Evolutionary conservation across 2,113 vertebrate genomes (phyloP).

Genomic region (Amphiprion ocellaris): DNA sequence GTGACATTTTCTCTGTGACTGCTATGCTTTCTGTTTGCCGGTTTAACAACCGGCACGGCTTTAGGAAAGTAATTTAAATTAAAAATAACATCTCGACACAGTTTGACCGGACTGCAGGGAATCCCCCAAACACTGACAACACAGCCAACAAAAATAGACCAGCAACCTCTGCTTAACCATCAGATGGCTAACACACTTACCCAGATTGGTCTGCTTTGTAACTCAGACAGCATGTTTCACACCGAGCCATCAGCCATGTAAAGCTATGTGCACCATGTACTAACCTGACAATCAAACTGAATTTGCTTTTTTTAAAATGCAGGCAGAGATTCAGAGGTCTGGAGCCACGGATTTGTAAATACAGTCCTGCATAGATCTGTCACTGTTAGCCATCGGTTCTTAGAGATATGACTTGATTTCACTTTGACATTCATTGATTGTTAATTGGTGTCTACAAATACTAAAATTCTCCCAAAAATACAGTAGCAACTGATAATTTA

Average conservation of each 20-base stretch:
- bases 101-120: conserved; percentile 38
- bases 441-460: too few species aligned
- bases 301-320: background rate
- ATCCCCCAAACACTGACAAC: conserved; percentile 30
- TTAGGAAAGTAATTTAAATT: background rate
- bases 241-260: background rate
- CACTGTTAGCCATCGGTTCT: too few species aligned
- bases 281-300: background rate
- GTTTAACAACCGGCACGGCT: background rate
- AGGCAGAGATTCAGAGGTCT: background rate
- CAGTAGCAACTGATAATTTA: too few species aligned
- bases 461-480: too few species aligned
- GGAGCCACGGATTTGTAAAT: background rate
- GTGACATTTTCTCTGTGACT: background rate
- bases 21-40: background rate
- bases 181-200: conserved; percentile 40
- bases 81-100: conserved; percentile 26
- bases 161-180: conserved; percentile 27
- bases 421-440: too few species aligned
- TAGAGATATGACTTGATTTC: too few species aligned
- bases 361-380: too few species aligned
- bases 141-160: conserved; percentile 36
- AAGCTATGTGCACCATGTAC: background rate
- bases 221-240: conserved; percentile 18
- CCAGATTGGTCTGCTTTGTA: conserved; percentile 36